Evolutionary conservation across 2,888 invertebrate species (phyloP).

Genomic region (Coleophora flavipennella): DNA sequence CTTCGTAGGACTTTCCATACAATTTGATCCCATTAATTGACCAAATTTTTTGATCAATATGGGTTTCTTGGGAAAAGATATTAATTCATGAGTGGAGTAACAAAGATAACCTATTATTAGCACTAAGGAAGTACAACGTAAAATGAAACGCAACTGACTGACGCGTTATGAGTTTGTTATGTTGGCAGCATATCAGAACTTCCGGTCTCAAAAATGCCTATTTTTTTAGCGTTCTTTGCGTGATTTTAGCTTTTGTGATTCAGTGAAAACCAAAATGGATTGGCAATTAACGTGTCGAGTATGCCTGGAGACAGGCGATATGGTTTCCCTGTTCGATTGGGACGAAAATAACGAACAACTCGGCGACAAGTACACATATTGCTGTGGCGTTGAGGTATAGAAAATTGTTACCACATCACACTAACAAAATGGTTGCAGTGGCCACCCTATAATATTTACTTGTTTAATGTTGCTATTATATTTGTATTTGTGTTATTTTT

Average conservation of each 20-base stretch:
- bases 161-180: conserved; percentile 18
- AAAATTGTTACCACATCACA: conserved; percentile 34
- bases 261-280: conserved; percentile 48
- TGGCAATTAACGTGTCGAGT: conserved; percentile 70
- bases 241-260: conserved; percentile 7
- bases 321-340: conserved; percentile 70
- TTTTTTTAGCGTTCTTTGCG: conserved; percentile 26
- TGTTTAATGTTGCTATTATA: conserved; percentile 71
- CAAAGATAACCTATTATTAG: neutral
- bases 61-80: too few species aligned
- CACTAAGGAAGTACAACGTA: conserved; percentile 12
- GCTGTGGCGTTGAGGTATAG: conserved; percentile 65
- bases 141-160: conserved; percentile 22
- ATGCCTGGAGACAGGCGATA: conserved; percentile 64
- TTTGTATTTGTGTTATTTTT: conserved; percentile 46
- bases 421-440: conserved; percentile 71
- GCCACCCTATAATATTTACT: conserved; percentile 67
- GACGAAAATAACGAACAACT: conserved; percentile 71
- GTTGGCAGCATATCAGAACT: conserved; percentile 38
- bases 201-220: conserved; percentile 42
- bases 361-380: conserved; percentile 61
- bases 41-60: too few species aligned
- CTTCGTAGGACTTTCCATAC: too few species aligned
- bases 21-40: too few species aligned
- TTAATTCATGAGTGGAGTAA: too few species aligned